Base-by-base conservation (phyloP, 2,113 vertebrate species). In the Lepidothrix coronata region DNA sequence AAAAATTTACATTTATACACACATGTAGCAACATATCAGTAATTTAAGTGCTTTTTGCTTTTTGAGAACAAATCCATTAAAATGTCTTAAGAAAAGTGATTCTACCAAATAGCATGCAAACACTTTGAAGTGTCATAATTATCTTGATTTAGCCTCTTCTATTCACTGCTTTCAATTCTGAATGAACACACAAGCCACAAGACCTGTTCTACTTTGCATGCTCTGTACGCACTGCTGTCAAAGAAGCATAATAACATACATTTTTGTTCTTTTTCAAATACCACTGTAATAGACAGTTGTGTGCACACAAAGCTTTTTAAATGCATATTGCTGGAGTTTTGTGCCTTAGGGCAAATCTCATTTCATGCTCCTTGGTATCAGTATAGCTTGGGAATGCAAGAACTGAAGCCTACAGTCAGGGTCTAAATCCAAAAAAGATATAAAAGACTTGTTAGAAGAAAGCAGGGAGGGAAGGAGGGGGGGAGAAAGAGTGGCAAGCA, bases 221-320 rank as follows among this genome's bases (percentile, higher is more conserved):
- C 21, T 73, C 44, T 67, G 48, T 59, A 91, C 43, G 33, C 17
- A 6, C 21, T 91, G 58, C 57, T 90, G 83, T 91, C 77, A 75
- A 75, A 78, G 6, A 25, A 33, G 44, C 55, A 65, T 88, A 88
- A 93, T 72, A 78, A 76, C 55, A 70, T 48, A 48, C 58, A 80
- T 80, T 95, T 90, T 73, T 90, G 52, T 79, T 92, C 72, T 58
- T 88, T 95, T 90, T 85, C 75, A 93, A 91, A 93, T 94, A 76
- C 78, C 82, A 66, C 49, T 90, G 63, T 93, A 92, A 77, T 51
- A 97, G 91, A 46, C 67, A 33, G 59, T 55, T 94, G 4, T 92
- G 54, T 62, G 72, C 79, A 91, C 73, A 85, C 66, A 96, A 91
- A 92, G 61, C 58, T 90, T 93, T 88, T 76, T 23, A 93, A 83